Evolutionary conservation across 1,140 invertebrate genomes (phyloP).

Genomic region (Pogonognathellus flavescens): DNA sequence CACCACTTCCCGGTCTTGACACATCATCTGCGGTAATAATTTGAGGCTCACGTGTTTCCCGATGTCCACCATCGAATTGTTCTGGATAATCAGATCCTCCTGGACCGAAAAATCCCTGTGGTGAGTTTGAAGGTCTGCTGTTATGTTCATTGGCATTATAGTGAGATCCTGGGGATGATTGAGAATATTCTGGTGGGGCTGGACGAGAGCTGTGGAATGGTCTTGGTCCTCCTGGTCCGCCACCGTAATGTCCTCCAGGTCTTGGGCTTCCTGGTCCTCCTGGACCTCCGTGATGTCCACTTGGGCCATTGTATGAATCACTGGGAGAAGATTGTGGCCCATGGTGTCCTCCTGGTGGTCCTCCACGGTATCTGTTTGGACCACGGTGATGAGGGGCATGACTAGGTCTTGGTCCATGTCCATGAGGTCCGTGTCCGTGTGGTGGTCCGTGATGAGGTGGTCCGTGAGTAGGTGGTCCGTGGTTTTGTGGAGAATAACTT

Average conservation of each 20-base stretch:
- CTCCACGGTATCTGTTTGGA: slow-evolving; percentile 4
- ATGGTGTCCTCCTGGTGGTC: not conserved
- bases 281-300: not conserved
- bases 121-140: not conserved
- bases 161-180: not conserved
- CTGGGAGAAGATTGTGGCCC: not conserved
- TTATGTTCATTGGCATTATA: not conserved
- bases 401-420: not conserved
- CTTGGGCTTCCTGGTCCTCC: slow-evolving; percentile 47
- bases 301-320: not conserved
- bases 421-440: too few relatives aligned
- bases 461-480: not conserved
- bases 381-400: not conserved
- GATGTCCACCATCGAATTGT: slow-evolving; percentile 58
- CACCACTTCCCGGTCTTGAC: not conserved
- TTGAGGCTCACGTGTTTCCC: slow-evolving; percentile 55
- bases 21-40: slow-evolving; percentile 54
- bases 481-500: not conserved
- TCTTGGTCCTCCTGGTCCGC: slow-evolving; percentile 1
- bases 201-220: slow-evolving; percentile 35
- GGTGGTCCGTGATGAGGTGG: not conserved
- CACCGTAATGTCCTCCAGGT: not conserved
- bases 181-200: slow-evolving; percentile 15
- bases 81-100: slow-evolving; percentile 58
- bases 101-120: slow-evolving; percentile 50